Conservation (phyloP, 2,797 vertebrate species). For the Myotis vivesi region DNA sequence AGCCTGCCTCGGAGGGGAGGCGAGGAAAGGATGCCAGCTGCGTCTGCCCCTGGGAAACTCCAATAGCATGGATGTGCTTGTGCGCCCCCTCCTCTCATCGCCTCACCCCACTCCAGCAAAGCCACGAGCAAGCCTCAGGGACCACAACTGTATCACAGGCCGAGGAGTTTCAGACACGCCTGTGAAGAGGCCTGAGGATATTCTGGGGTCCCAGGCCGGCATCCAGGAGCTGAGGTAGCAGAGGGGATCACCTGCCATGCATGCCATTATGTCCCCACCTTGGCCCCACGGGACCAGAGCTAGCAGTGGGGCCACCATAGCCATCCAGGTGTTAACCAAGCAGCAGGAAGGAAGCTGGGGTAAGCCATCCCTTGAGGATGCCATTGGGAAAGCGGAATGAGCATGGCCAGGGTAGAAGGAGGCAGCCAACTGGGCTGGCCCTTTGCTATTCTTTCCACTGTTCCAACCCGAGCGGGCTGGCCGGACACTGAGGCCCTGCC, state of each 20-base stretch:
- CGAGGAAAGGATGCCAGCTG: background rate
- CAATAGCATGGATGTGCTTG: background rate
- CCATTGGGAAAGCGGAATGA: background rate
- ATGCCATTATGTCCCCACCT: background rate
- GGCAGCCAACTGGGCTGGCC: background rate
- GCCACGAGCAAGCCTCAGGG: background rate
- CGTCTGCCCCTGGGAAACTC: background rate
- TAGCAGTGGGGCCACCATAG: background rate
- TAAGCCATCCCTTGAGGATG: background rate
- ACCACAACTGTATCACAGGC: background rate
- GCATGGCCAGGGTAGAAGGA: background rate
- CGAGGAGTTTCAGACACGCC: background rate
- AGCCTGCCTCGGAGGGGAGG: background rate
- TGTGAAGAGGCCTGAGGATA: background rate
- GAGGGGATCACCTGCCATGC: accelerated
- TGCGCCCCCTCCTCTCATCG: accelerated
- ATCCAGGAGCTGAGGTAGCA: background rate
- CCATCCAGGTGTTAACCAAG: background rate
- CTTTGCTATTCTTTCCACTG: background rate
- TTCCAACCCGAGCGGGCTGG: background rate
- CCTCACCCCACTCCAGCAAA: background rate
- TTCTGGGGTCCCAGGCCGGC: background rate
- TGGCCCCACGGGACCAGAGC: background rate
- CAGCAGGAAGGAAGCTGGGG: background rate
- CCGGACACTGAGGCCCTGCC: background rate